Percentiles rank a stretch among this genome's conserved stretches.
Conservation (phyloP, 2,113 vertebrate species). For the Lathamus discolor region DNA sequence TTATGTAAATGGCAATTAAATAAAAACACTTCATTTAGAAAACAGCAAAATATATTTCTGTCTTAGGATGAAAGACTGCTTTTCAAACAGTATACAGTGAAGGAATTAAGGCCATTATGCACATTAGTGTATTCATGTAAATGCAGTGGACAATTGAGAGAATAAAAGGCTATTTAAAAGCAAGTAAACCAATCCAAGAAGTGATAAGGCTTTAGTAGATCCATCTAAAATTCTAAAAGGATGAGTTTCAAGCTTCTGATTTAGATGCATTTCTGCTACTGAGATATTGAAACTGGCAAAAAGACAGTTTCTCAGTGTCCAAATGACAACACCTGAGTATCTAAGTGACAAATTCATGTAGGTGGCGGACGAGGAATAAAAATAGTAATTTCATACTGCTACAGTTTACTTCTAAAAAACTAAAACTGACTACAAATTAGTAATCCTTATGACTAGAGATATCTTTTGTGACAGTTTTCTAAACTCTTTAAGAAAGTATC, state of each 20-base stretch:
- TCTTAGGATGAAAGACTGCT: neutral
- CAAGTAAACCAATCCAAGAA: neutral
- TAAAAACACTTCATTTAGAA: neutral
- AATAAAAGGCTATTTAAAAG: neutral
- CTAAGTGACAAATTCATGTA: neutral
- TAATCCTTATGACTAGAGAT: neutral
- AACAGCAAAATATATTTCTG: neutral
- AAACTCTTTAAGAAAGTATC: neutral
- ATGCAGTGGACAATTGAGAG: neutral
- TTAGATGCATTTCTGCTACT: neutral
- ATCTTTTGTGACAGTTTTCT: neutral
- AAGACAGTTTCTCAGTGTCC: neutral
- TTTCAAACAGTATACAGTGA: neutral
- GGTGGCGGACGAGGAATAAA: neutral
- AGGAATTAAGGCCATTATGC: neutral
- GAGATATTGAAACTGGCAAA: neutral
- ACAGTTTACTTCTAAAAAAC: neutral
- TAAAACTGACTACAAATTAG: neutral
- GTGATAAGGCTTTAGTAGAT: neutral
- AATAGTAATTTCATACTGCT: neutral
- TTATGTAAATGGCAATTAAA: neutral
- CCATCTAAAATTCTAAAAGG: neutral
- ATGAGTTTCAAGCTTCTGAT: neutral
- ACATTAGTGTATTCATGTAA: neutral
- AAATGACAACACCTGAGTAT: neutral